These are phyloP conservation scores for Dysmachus trigonus DNA, from an alignment of 2,888 invertebrate species.

Conservation along the genomic window DNA sequence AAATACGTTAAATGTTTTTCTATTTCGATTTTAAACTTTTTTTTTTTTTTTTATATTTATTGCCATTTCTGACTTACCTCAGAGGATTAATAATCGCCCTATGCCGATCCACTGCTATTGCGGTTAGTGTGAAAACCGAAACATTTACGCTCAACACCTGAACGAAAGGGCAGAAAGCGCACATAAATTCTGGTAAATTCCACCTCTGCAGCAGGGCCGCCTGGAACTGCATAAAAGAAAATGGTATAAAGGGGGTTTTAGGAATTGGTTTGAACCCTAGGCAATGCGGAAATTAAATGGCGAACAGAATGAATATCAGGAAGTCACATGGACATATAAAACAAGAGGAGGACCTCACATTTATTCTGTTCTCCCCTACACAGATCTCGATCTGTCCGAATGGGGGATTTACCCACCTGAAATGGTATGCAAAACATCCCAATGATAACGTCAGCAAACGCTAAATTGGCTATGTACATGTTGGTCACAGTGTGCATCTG, in stretches of 20 bases:
- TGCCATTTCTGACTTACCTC: slow-evolving; percentile 66
- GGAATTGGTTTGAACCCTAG: background rate
- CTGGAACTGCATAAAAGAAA: slow-evolving; percentile 73
- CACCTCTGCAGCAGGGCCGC: slow-evolving; percentile 87
- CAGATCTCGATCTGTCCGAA: background rate
- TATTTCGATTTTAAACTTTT: background rate
- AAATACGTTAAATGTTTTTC: background rate
- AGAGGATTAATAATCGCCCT: slow-evolving; percentile 79
- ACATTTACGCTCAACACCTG: slow-evolving; percentile 87
- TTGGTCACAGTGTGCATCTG: slow-evolving; percentile 87
- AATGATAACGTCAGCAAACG: slow-evolving; percentile 85
- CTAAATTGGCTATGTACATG: slow-evolving; percentile 86
- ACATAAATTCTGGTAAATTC: slow-evolving; percentile 87
- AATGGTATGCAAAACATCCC: slow-evolving; percentile 88
- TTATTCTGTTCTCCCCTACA: background rate
- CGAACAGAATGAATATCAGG: background rate
- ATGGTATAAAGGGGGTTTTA: slow-evolving; percentile 6
- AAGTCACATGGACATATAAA: background rate
- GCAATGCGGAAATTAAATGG: slow-evolving; percentile 41
- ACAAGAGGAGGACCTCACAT: background rate
- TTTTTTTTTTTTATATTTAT: background rate
- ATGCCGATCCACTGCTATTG: slow-evolving; percentile 87
- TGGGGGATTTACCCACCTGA: slow-evolving; percentile 65
- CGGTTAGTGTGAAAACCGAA: slow-evolving; percentile 87
- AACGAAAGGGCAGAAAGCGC: slow-evolving; percentile 87